phyloP scores from a whole-genome alignment of 2,888 invertebrate genomes.

The Hirtodrosophila duncani region DNA sequence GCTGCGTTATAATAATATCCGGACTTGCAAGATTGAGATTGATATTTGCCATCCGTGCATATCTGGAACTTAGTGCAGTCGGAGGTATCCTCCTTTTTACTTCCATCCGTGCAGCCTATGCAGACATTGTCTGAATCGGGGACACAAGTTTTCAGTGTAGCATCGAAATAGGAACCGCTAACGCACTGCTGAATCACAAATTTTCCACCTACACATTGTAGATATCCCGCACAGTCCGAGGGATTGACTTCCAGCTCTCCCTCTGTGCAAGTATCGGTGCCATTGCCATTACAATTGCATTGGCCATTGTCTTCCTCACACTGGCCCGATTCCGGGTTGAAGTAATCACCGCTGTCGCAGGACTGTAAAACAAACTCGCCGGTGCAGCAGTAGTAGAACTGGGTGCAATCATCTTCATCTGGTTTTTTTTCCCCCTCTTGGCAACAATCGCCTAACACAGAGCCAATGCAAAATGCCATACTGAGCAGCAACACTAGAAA shows the following conservation, averaged over 20 bases:
- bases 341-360: slow-evolving; percentile 25
- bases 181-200: slow-evolving; percentile 10
- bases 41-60: slow-evolving; percentile 19
- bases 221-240: slow-evolving; percentile 43
- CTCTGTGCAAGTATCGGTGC: slow-evolving; percentile 27
- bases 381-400: slow-evolving; percentile 29
- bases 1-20: slow-evolving; percentile 9
- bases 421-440: slow-evolving; percentile 22
- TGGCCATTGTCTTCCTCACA: slow-evolving; percentile 22
- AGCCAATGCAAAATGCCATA: slow-evolving; percentile 4
- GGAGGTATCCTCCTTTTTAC: neutral
- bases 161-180: slow-evolving; percentile 11
- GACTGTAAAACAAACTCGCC: slow-evolving; percentile 29
- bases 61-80: slow-evolving; percentile 22
- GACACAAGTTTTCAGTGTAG: slow-evolving; percentile 1
- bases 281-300: slow-evolving; percentile 12
- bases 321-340: neutral
- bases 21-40: neutral
- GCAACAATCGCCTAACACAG: slow-evolving; percentile 24
- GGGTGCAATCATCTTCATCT: slow-evolving; percentile 29
- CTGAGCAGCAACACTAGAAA: too few relatives aligned
- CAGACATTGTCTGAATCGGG: slow-evolving; percentile 18
- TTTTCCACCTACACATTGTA: slow-evolving; percentile 25
- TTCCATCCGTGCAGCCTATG: slow-evolving; percentile 21
- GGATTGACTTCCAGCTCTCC: slow-evolving; percentile 14